phyloP scores from a whole-genome alignment of 2,888 invertebrate species.

The Aethes cnicana region DNA sequence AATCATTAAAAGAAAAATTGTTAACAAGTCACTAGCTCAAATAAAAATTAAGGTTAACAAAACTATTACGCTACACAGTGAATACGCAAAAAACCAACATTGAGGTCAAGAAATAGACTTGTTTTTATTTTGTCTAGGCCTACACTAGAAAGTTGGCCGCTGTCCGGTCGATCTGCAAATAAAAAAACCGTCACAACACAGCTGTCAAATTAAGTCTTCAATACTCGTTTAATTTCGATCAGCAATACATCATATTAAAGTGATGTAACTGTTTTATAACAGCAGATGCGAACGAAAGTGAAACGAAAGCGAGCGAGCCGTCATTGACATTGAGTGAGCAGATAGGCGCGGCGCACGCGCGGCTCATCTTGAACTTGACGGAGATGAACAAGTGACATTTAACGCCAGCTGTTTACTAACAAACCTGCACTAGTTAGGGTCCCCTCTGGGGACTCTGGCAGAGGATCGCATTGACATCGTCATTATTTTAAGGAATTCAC shows the following conservation, averaged over 20 bases:
- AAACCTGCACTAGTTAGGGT: neutral
- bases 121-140: no score
- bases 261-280: slow-evolving; percentile 15
- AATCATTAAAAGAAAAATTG: no score
- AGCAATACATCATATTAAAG: slow-evolving; percentile 5
- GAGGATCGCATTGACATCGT: no score
- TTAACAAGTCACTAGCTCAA: no score
- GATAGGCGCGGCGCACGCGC: slow-evolving; percentile 48
- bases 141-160: neutral
- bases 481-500: no score
- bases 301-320: slow-evolving; percentile 61
- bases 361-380: slow-evolving; percentile 74
- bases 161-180: slow-evolving; percentile 8
- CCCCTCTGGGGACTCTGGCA: no score
- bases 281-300: slow-evolving; percentile 31
- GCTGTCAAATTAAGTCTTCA: slow-evolving; percentile 22
- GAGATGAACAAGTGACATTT: slow-evolving; percentile 55
- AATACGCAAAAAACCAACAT: no score
- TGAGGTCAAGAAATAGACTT: no score
- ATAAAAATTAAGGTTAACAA: no score
- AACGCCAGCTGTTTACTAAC: slow-evolving; percentile 42
- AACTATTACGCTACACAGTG: no score
- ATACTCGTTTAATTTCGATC: slow-evolving; percentile 15
- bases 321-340: slow-evolving; percentile 53
- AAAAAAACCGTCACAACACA: slow-evolving; percentile 2